Evolutionary conservation across 2,888 invertebrate genomes (phyloP).

Genomic region (Phytoseiulus persimilis): DNA sequence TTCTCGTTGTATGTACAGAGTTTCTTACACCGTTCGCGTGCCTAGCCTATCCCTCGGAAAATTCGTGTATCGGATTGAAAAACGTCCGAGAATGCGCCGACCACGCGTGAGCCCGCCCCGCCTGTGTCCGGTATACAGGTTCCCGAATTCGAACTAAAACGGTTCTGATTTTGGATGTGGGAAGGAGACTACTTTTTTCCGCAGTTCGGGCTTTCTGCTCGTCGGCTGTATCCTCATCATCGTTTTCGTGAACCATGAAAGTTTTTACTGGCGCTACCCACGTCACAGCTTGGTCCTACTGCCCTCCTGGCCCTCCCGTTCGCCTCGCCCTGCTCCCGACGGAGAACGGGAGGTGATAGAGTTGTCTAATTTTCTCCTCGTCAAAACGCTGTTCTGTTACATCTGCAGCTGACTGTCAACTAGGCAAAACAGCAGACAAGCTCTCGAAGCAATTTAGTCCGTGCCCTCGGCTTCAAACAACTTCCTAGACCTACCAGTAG

Average conservation of each 20-base stretch:
- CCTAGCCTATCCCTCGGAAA: background rate
- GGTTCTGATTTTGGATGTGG: too few relatives aligned
- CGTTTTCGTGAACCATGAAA: background rate
- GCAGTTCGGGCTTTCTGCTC: background rate
- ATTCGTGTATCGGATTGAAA: background rate
- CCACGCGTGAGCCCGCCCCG: background rate
- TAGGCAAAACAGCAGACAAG: background rate
- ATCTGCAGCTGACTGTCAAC: background rate
- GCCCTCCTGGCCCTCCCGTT: background rate
- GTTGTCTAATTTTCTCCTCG: background rate
- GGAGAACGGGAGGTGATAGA: background rate
- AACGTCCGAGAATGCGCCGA: background rate
- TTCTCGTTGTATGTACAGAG: background rate
- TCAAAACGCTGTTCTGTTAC: background rate
- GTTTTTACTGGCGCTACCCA: background rate
- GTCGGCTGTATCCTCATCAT: background rate
- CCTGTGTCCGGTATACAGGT: background rate
- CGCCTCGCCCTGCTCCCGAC: background rate
- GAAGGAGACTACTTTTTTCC: too few relatives aligned
- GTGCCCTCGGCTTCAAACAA: background rate
- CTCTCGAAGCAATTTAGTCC: background rate
- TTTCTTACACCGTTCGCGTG: background rate
- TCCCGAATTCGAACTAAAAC: too few relatives aligned
- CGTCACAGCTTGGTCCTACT: background rate
- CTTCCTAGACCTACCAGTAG: background rate